Conservation (phyloP, 2,113 vertebrate genomes). For the Percina caprodes region DNA sequence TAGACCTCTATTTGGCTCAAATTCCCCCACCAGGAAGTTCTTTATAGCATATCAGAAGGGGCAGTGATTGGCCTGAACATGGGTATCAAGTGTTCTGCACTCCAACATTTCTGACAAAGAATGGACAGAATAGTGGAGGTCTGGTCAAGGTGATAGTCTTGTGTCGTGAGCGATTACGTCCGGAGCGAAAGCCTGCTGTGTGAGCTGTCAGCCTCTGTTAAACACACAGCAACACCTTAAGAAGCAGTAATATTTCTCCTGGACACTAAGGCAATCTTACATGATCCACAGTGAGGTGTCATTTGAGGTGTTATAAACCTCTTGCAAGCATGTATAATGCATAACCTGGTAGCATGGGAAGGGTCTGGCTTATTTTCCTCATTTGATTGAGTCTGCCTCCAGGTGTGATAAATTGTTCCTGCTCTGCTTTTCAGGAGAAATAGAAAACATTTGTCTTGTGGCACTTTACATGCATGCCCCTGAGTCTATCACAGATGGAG, state of each 20-base stretch:
- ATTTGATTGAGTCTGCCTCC: conserved; percentile 71
- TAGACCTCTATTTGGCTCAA: conserved; percentile 47
- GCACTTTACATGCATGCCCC: conserved; percentile 53
- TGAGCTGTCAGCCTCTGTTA: conserved; percentile 55
- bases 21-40: conserved; percentile 18
- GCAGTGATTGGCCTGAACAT: conserved; percentile 30
- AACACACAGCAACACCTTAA: conserved; percentile 44
- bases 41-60: conserved; percentile 20
- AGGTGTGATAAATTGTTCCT: conserved; percentile 63
- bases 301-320: conserved; percentile 53
- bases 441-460: conserved; percentile 73
- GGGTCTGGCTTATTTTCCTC: conserved; percentile 58
- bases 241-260: conserved; percentile 43
- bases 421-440: conserved; percentile 57
- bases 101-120: conserved; percentile 26
- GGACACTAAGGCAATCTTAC: conserved; percentile 41
- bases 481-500: conserved; percentile 20
- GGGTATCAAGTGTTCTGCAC: conserved; percentile 10
- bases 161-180: conserved; percentile 52
- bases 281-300: conserved; percentile 49
- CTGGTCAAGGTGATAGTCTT: conserved; percentile 50
- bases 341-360: conserved; percentile 37
- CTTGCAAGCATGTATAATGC: conserved; percentile 64
- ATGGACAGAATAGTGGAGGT: conserved; percentile 25
- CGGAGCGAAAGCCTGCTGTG: conserved; percentile 41